Percentiles rank a stretch among this genome's conserved stretches.
These are phyloP conservation scores for rat (Rattus norvegicus) DNA, from an alignment of 2,113 vertebrate genomes.

Conservation along the genomic window GRCr8 NC_086029.1:30841001-30841500, in stretches of 20 bases:
- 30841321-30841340: neutral
- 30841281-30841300: neutral
- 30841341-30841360: neutral
- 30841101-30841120: neutral
- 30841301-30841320: neutral
- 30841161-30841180: neutral
- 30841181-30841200: neutral
- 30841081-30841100: neutral
- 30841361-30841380: conserved; percentile 32
- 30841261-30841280: neutral
- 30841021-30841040: neutral
- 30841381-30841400: neutral
- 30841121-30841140: neutral
- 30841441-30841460: neutral
- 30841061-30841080: neutral
- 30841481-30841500: neutral
- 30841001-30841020: neutral
- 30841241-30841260: neutral
- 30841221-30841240: neutral
- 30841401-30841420: neutral
- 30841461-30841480: conserved; percentile 46
- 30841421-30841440: conserved; percentile 3
- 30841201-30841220: neutral
- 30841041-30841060: neutral
- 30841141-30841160: neutral